Percentiles rank a stretch among this genome's conserved stretches.
These are phyloP conservation scores for Fopius arisanus DNA, from an alignment of 1,140 invertebrate species.

Conservation along the genomic window DNA sequence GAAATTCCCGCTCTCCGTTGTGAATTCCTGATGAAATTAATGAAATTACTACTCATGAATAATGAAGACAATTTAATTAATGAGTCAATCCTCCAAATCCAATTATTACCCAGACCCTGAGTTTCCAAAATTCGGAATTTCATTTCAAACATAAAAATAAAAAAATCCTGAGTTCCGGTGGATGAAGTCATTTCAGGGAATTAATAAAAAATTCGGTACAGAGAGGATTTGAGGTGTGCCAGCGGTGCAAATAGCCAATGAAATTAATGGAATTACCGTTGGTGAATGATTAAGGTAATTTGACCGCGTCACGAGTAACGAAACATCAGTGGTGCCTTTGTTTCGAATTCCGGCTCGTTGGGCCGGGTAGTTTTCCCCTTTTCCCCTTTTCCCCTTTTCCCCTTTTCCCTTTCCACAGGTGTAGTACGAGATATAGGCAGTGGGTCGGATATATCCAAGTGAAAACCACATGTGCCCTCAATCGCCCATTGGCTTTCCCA, in stretches of 20 bases:
- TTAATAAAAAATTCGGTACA: no score
- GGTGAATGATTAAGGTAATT: slow-evolving; percentile 2
- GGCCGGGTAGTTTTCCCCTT: background rate
- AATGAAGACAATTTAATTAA: background rate
- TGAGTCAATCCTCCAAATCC: no score
- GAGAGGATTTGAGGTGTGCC: no score
- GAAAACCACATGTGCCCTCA: slow-evolving; percentile 44
- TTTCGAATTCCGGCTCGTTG: slow-evolving; percentile 25
- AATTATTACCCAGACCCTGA: no score
- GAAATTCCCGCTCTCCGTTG: background rate
- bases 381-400: background rate
- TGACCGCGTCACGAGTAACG: background rate
- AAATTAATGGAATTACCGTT: background rate
- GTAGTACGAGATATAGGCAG: slow-evolving; percentile 1
- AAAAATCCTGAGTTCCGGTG: no score
- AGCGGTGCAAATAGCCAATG: background rate
- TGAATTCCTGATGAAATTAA: background rate
- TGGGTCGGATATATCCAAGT: slow-evolving; percentile 19
- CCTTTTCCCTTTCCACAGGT: background rate
- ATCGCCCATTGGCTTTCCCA: slow-evolving; percentile 21
- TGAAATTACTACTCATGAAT: background rate
- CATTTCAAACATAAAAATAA: no score
- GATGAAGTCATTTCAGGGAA: no score
- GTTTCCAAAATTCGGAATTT: no score
- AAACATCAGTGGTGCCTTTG: slow-evolving; percentile 11